Base-by-base conservation (phyloP, 30 jellyfish, hydroid and myxozoan genomes). In the Rhopilema esculentum region DNA sequence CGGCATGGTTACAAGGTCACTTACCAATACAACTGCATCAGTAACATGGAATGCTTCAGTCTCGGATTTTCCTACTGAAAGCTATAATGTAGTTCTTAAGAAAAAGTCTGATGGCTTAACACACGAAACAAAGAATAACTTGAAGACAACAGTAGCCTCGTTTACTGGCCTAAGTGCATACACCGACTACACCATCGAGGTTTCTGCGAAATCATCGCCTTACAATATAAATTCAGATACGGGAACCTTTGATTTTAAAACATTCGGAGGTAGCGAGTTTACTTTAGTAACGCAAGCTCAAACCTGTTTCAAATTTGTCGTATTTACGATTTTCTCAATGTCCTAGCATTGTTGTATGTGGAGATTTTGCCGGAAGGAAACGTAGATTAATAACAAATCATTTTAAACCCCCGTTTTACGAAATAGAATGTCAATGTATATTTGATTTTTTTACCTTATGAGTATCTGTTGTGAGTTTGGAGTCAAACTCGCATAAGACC, bases 211-310 rank as follows among this genome's bases (percentile, higher is more conserved):
- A n/a, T 74, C 82, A 1, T 17, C n/a, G 25, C 62, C 27, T 1
- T 21, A 26, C 51, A 27, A 16, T 24, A 84, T 72, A 17, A 33
- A 16, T 75, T 85, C 94, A 20, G 77, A 49, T 30, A 67, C 79
- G 1, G 94, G 84, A 74, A 85, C 69, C 22, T 72, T 25, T 26
- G 80, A 64, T 12, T 53, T 85, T 19, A 85, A 23, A 50, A 85
- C 94, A 48, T 83, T 33, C 51, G 88, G 64, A 85, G 94, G 94
- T 72, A 83, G 94, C 74, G 27, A n/a, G n/a, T n/a, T n/a, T n/a
- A n/a, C n/a, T n/a, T n/a, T n/a, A n/a, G n/a, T n/a, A n/a, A n/a
- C n/a, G n/a, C n/a, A n/a, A n/a, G n/a, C 24, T 1, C 19, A 65
- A 15, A 21, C n/a, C 12, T 2, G 12, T 12, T 2, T 40, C 6